Conservation (phyloP, 2,888 invertebrate genomes). For the Bombylius major region DNA sequence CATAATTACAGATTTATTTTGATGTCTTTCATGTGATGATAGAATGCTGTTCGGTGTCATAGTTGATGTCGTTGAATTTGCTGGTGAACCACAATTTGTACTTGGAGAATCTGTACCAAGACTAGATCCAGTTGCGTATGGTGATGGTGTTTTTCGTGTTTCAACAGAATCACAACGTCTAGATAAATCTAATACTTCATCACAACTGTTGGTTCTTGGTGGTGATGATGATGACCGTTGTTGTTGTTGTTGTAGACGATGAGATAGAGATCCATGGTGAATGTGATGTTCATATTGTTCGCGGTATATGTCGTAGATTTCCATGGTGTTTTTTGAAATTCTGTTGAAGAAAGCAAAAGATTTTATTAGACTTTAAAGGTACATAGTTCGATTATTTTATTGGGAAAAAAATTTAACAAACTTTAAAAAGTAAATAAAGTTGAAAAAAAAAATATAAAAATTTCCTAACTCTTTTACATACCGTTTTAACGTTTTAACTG, state of each 20-base stretch:
- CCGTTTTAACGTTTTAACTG: no score
- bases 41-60: background rate
- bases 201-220: background rate
- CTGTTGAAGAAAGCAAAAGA: no score
- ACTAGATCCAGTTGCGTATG: constrained; percentile 29
- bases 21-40: no score
- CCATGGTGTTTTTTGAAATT: background rate
- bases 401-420: no score
- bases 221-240: background rate
- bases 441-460: no score
- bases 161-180: constrained; percentile 32
- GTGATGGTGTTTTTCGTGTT: constrained; percentile 31
- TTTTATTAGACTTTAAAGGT: no score
- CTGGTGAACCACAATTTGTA: constrained; percentile 12
- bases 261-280: background rate
- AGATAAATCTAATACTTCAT: constrained; percentile 34
- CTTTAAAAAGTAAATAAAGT: no score
- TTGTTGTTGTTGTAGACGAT: background rate
- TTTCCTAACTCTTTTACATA: no score
- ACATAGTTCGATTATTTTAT: no score
- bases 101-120: constrained; percentile 26
- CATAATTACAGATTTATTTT: no score
- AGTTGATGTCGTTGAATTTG: constrained; percentile 14
- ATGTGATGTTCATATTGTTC: background rate
- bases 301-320: background rate